A percentile compares a stretch with the other conserved stretches of the same genome.
These are phyloP conservation scores for Lontra canadensis DNA, from an alignment of 2,113 vertebrate species.

Conservation along the genomic window DNA sequence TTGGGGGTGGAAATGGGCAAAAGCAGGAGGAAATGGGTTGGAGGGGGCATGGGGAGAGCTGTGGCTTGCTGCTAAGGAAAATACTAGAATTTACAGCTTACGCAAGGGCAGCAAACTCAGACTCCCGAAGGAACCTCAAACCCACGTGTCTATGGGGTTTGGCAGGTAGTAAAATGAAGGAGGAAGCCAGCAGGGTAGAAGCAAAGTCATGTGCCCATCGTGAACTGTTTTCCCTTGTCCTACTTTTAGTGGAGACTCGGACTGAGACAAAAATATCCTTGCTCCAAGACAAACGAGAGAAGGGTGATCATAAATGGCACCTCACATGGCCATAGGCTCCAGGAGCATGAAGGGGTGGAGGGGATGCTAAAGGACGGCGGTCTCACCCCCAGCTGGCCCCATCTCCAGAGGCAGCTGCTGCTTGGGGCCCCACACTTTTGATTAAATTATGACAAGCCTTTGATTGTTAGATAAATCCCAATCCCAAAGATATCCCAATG, in stretches of 20 bases:
- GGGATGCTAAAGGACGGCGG: too few species aligned
- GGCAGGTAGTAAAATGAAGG: not conserved
- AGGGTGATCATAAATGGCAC: not conserved
- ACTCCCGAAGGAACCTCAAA: not conserved
- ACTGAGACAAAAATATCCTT: not conserved
- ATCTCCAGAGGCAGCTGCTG: not conserved
- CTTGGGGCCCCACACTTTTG: not conserved
- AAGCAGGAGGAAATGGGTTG: not conserved
- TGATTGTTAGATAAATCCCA: not conserved
- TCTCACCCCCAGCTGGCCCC: not conserved
- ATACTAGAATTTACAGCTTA: not conserved
- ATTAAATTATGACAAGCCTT: not conserved
- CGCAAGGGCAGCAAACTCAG: not conserved
- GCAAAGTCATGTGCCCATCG: not conserved
- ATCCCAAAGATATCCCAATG: not conserved
- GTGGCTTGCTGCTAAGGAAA: not conserved
- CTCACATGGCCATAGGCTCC: not conserved
- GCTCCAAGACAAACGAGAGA: not conserved
- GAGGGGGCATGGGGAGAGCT: too few species aligned
- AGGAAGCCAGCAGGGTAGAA: not conserved
- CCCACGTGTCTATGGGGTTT: fast-evolving
- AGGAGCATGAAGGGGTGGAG: not conserved
- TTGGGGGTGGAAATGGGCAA: not conserved
- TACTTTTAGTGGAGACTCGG: not conserved
- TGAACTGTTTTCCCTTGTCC: not conserved